A percentile compares a stretch with the other conserved stretches of the same genome.
Conservation (phyloP, 2,888 invertebrate genomes). For the Drosophila peninsularis region DNA sequence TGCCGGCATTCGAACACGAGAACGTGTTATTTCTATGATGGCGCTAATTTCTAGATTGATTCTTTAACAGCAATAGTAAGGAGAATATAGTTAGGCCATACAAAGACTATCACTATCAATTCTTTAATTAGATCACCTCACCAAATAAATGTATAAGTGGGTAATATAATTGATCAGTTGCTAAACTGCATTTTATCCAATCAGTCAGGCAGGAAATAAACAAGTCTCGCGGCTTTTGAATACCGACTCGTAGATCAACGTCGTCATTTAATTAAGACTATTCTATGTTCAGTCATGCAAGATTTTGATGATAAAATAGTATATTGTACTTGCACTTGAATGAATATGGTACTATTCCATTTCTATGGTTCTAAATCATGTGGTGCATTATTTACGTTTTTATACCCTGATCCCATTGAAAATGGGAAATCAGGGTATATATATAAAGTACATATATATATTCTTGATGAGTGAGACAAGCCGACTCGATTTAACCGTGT, state of each 20-base stretch:
- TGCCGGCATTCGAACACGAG: neutral
- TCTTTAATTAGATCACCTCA: conserved; percentile 35
- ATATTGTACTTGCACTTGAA: neutral
- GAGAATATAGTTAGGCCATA: conserved; percentile 7
- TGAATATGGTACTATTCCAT: neutral
- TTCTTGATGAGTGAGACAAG: too few relatives aligned
- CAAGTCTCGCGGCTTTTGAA: conserved; percentile 28
- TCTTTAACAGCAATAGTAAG: neutral
- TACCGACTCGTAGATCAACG: neutral
- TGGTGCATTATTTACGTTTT: too few relatives aligned
- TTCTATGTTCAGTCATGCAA: neutral
- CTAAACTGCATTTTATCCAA: conserved; percentile 41
- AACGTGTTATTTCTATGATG: conserved; percentile 65
- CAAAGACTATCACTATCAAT: conserved; percentile 5
- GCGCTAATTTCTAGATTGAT: conserved; percentile 48
- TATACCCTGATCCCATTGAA: too few relatives aligned
- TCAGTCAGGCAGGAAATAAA: conserved; percentile 39
- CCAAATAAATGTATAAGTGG: neutral
- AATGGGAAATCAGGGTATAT: too few relatives aligned
- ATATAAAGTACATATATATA: too few relatives aligned
- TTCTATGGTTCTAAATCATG: neutral
- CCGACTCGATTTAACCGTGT: too few relatives aligned
- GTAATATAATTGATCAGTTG: conserved; percentile 36
- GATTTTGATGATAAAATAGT: neutral
- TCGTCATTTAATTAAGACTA: conserved; percentile 5